phyloP scores from a whole-genome alignment of 2,113 vertebrate species.

The Hydropotes inermis region DNA sequence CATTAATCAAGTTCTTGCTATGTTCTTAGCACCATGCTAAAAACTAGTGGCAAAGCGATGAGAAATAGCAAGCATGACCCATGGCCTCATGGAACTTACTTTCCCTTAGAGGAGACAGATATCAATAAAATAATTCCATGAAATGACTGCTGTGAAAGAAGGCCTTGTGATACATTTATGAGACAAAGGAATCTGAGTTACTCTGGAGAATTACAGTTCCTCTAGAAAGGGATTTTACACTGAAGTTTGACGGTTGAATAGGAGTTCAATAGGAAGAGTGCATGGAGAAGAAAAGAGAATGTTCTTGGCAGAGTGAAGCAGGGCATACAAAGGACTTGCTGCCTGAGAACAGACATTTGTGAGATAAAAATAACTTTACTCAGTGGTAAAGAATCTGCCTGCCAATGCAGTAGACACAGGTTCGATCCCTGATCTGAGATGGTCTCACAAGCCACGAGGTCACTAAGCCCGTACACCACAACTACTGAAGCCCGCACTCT shows the following conservation, averaged over 20 bases:
- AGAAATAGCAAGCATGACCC: background rate
- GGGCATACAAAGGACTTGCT: background rate
- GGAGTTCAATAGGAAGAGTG: background rate
- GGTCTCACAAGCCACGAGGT: background rate
- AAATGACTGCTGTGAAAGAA: background rate
- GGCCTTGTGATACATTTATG: background rate
- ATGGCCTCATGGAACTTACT: background rate
- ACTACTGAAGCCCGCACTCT: background rate
- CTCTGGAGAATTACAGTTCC: background rate
- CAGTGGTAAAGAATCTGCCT: background rate
- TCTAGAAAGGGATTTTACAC: background rate
- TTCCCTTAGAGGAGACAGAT: background rate
- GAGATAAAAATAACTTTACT: background rate
- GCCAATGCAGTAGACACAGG: background rate
- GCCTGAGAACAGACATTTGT: background rate
- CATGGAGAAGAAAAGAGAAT: background rate
- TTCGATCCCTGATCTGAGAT: background rate
- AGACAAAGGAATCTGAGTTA: background rate
- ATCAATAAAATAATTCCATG: background rate
- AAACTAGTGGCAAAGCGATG: background rate
- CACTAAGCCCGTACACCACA: background rate
- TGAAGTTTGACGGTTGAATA: background rate
- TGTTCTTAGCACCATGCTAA: background rate
- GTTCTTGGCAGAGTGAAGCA: background rate
- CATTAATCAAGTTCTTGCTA: background rate